Evolutionary conservation across 1,140 invertebrate species (phyloP), one percentile per base, ranked within the genome.

Genomic region (Paramacrobiotus metropolitanus): DNA sequence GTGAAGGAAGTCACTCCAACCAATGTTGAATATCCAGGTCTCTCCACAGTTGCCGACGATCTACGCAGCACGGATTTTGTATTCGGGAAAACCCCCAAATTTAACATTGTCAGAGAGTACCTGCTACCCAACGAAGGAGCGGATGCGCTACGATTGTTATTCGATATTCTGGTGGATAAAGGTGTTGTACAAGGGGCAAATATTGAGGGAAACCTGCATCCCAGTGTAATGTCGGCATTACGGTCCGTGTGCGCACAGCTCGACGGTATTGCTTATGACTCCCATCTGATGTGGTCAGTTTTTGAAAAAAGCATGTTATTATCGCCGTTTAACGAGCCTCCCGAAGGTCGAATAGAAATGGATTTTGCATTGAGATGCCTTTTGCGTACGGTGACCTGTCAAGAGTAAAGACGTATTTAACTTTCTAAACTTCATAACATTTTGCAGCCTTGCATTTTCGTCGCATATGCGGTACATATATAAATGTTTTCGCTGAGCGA

Each of bases 1-100:
- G 31, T 62, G 29, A 59, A 20, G 18, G n/a, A 63, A 21, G 59
- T 62, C 29, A 31, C 59, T 28, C 59, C 61, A 21, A 44, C 63
- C 21, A 55, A 64, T 31, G 62, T 45, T 21, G 62, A 29, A 21
- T 21, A 59, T 28, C 31, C 59, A 2, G 62, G 59, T 21, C 15
- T 29, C n/a, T 1, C 20, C 9, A 29, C 18, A 30, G 29, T 28
- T 20, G 48, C 48, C 24, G 9, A 15, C 15, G 24, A 55, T 4
- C 48, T 55, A 9, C 15, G 4, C 15, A 20, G 15, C 15, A 55
- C 15, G 24, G 24, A 28, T 24, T 55, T 55, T 24, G 24, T 55
- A 9, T 55, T 20, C 48, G 48, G 48, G 15, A 55, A 55, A 15
- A 55, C 48, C 15, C 48, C 48, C 15, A 55, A 55, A 24, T 55